Conservation (phyloP, 2,888 invertebrate genomes). For the Scaptodrosophila latifasciaeformis region DNA sequence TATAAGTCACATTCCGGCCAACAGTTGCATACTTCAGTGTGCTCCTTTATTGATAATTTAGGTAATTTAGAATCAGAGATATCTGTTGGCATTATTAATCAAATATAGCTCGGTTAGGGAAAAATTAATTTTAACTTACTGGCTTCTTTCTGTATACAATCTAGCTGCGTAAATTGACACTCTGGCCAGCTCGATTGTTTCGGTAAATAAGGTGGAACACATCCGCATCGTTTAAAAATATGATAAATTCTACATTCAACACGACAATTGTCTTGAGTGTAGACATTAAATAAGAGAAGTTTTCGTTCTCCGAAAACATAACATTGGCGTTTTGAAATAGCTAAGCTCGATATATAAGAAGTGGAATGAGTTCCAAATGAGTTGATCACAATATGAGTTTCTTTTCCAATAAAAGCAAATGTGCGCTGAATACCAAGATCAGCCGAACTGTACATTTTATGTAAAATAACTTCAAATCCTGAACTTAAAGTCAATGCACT, state of each 20-base stretch:
- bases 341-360: constrained; percentile 74
- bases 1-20: constrained; percentile 78
- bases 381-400: constrained; percentile 78
- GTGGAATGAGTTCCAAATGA: constrained; percentile 80
- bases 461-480: constrained; percentile 79
- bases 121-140: neutral
- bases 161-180: constrained; percentile 49
- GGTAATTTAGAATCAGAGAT: neutral
- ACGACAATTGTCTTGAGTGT: constrained; percentile 81
- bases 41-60: neutral
- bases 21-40: constrained; percentile 51
- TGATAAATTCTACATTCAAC: constrained; percentile 75
- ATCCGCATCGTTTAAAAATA: constrained; percentile 77
- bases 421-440: constrained; percentile 78
- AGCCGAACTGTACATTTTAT: constrained; percentile 79
- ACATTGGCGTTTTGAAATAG: constrained; percentile 77
- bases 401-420: constrained; percentile 76
- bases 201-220: constrained; percentile 78
- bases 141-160: constrained; percentile 40
- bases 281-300: constrained; percentile 73
- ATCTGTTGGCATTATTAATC: no score
- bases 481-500: constrained; percentile 77
- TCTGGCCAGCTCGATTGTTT: constrained; percentile 48
- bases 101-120: no score
- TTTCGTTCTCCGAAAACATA: constrained; percentile 77